Conservation (phyloP, 2,888 invertebrate genomes). For the Bugula neritina region DNA sequence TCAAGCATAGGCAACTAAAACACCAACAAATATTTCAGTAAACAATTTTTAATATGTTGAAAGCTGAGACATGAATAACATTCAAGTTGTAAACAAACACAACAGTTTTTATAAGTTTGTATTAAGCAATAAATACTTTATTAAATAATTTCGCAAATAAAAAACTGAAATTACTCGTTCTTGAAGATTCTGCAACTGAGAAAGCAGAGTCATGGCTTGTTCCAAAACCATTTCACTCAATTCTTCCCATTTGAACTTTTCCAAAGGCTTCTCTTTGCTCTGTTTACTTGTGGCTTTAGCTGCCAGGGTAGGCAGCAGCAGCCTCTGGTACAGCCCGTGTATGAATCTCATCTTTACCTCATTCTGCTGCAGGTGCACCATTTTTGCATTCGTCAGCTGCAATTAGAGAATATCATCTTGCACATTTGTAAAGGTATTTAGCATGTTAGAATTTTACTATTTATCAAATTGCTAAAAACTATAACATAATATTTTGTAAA, state of each 20-base stretch:
- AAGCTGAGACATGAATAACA: too few relatives aligned
- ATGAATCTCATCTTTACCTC: constrained; percentile 43
- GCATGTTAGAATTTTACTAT: too few relatives aligned
- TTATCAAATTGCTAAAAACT: too few relatives aligned
- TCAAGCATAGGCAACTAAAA: background rate
- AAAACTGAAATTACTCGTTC: background rate
- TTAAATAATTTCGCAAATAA: too few relatives aligned
- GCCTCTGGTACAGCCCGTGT: constrained; percentile 43
- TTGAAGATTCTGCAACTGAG: background rate
- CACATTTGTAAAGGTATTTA: too few relatives aligned
- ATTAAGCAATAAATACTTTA: too few relatives aligned
- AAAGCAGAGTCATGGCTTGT: constrained; percentile 39
- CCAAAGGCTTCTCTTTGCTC: constrained; percentile 34
- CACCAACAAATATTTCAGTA: background rate
- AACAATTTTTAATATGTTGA: too few relatives aligned
- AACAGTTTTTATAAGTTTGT: background rate
- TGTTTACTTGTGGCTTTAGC: background rate
- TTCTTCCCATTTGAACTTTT: constrained; percentile 42
- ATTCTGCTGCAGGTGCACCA: constrained; percentile 2
- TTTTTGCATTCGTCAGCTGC: constrained; percentile 21
- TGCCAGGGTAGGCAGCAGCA: constrained; percentile 34
- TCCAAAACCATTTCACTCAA: constrained; percentile 43
- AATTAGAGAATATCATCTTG: background rate
- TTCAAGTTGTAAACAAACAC: background rate
- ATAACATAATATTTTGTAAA: too few relatives aligned